phyloP scores from a whole-genome alignment of 2,797 vertebrate genomes.

The Babyrousa celebensis region DNA sequence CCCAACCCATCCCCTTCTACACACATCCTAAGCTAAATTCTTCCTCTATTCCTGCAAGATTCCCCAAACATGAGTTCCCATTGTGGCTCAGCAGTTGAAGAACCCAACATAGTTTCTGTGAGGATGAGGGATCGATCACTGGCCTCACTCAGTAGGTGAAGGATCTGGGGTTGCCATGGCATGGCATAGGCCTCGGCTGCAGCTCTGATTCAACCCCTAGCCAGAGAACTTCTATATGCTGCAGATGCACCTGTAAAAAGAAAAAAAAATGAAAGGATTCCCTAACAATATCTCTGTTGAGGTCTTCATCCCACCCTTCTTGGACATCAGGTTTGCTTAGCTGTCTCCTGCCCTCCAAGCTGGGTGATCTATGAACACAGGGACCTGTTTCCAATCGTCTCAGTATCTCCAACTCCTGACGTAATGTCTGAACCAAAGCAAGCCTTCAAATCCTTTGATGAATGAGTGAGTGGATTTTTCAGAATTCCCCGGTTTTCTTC shows the following conservation, averaged over 20 bases:
- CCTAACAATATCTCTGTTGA: not conserved
- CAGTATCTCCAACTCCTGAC: not conserved
- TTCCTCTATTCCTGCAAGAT: not conserved
- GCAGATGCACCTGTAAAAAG: too few relatives aligned
- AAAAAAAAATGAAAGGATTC: not conserved
- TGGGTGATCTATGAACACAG: not conserved
- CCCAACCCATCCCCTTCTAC: not conserved
- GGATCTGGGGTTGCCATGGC: too few relatives aligned
- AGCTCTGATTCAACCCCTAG: too few relatives aligned
- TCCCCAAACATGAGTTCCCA: not conserved
- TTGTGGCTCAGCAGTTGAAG: too few relatives aligned
- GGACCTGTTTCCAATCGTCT: not conserved
- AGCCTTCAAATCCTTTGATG: not conserved
- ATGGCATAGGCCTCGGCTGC: too few relatives aligned
- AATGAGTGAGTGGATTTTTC: slow-evolving; percentile 9
- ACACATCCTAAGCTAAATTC: not conserved
- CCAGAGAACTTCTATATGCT: too few relatives aligned
- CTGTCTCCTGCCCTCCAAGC: not conserved
- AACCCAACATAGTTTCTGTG: too few relatives aligned
- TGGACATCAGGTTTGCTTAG: not conserved
- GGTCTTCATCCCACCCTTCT: not conserved
- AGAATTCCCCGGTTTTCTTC: not conserved
- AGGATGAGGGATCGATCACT: too few relatives aligned
- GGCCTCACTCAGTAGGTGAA: too few relatives aligned
- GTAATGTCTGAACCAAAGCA: not conserved